Percentiles rank a stretch among this genome's conserved stretches.
phyloP scores from a whole-genome alignment of 1,140 invertebrate genomes.

The Chrysomallon squamiferum region DNA sequence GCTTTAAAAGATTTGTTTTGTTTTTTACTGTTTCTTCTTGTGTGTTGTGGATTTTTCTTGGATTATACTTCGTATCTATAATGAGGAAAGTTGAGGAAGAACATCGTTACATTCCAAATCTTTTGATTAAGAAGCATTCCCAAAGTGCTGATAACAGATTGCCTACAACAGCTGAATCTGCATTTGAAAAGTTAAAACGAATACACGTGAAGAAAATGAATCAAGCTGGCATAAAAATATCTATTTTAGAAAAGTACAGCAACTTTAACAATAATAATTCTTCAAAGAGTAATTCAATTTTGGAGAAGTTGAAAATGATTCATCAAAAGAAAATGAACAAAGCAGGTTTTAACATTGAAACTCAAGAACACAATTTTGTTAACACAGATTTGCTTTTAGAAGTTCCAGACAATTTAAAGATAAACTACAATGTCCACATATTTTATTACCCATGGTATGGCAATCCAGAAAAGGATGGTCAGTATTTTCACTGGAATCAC shows the following conservation, averaged over 20 bases:
- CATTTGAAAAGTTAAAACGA: not conserved
- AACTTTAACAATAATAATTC: no score
- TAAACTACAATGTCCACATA: constrained; percentile 62
- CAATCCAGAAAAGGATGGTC: constrained; percentile 58
- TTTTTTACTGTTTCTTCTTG: no score
- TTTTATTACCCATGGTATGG: constrained; percentile 69
- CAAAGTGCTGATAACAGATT: no score
- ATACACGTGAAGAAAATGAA: not conserved
- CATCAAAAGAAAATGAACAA: constrained; percentile 1
- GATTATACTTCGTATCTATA: no score
- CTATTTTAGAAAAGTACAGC: no score
- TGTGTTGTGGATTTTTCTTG: no score
- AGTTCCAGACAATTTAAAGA: not conserved
- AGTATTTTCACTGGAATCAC: constrained; percentile 67
- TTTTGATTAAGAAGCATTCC: no score
- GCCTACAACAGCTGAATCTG: not conserved
- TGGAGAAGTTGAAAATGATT: not conserved
- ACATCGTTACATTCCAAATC: no score
- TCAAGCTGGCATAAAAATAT: not conserved
- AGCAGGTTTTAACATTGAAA: not conserved
- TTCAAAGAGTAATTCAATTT: no score
- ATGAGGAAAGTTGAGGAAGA: no score
- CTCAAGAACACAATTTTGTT: not conserved
- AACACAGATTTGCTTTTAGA: not conserved
- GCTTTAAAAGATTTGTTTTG: no score